Base-by-base conservation (phyloP, 2,888 invertebrate species). In the Drosophila mulleri region DNA sequence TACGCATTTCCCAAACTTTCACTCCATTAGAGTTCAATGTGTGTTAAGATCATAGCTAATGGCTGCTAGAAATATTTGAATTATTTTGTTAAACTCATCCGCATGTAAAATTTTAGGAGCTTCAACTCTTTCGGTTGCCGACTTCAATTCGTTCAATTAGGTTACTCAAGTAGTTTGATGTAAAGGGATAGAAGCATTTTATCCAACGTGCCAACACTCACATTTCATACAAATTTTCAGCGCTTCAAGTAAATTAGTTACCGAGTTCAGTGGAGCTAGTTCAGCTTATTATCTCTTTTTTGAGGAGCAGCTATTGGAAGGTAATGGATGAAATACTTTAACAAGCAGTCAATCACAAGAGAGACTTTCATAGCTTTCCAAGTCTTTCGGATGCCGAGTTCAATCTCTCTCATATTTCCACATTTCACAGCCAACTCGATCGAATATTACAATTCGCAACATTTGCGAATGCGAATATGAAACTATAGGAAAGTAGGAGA, bases 361-460 rank as follows among this genome's bases (percentile, higher is more conserved):
- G 4, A 26, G 4, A 26, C 2, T 23, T 23, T 2, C 26, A 26
- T 23, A 23, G 20, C 20, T n/a, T n/a, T 1, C 20, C 20, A 23
- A 23, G 2, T 23, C 20, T 23, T 23, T 23, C 20, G 2, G 20
- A 23, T 23, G 20, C 6, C 26, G 29, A 29, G 29, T 29, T 8
- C 29, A 29, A 5, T 29, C 29, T n/a, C 16, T n/a, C 4, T 1
- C 26, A 23, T 8, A 16, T 16, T 23, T 3, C 7, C 47, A 47
- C 20, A 23, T 5, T 5, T 20, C 20, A 12, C 2, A 12, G 8
- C 8, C n/a, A 29, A 6, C 29, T 48, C 16, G 2, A n/a, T 23
- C 53, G 53, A 39, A 6, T 59, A 48, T 48, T 47, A 26, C 37
- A 18, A 39, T 29, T 37, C 18, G 59, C 37, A 50, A n/a, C 26